A percentile compares a stretch with the other conserved stretches of the same genome.
These are phyloP conservation scores for Gasterosteus aculeatus DNA, from an alignment of 2,113 vertebrate species.

Conservation along the genomic window DNA sequence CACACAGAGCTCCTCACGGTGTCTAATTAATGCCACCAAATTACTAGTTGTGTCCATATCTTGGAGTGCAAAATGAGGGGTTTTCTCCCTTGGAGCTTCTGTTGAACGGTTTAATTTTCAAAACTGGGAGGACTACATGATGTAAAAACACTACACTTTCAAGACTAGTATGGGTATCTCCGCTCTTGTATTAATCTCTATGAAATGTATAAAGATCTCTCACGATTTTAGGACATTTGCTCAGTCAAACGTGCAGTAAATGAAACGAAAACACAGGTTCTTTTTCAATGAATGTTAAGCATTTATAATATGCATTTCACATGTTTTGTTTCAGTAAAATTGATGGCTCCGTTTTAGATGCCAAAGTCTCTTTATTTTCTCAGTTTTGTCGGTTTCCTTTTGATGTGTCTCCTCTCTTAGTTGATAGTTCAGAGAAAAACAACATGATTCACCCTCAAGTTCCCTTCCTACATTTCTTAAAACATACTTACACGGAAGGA, in stretches of 20 bases:
- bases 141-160: constrained; percentile 20
- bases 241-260: neutral
- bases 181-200: no score
- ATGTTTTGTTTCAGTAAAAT: neutral
- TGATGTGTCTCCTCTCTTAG: neutral
- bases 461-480: neutral
- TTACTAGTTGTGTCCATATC: constrained; percentile 56
- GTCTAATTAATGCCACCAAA: constrained; percentile 58
- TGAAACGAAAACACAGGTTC: neutral
- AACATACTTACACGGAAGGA: neutral
- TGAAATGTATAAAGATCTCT: neutral
- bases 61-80: constrained; percentile 62
- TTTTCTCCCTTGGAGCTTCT: constrained; percentile 45
- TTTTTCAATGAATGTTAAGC: no score
- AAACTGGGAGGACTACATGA: constrained; percentile 4
- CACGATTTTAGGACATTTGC: neutral
- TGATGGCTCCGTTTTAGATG: neutral
- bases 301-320: neutral
- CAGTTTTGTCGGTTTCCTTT: neutral
- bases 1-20: constrained; percentile 25
- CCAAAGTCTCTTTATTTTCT: neutral
- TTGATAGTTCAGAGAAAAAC: constrained; percentile 16
- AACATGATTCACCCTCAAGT: neutral
- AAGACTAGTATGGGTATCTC: neutral
- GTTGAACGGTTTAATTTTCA: constrained; percentile 34